Base-by-base conservation (phyloP, 2,888 invertebrate species). In the Tridacna crocea region DNA sequence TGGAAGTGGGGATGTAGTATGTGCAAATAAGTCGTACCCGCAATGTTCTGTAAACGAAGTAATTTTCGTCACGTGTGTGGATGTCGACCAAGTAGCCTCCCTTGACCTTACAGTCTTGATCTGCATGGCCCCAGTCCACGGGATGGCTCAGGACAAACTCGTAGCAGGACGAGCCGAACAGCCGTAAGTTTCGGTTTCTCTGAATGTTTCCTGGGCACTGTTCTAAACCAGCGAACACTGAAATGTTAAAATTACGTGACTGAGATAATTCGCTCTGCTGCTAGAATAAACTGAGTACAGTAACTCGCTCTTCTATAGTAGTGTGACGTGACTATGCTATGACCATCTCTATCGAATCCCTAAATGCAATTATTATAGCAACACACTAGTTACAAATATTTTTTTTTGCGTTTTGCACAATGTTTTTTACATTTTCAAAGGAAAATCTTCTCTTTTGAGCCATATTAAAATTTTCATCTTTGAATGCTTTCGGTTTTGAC, bases 41-140 rank as follows among this genome's bases (percentile, higher is more conserved):
- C 3, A 81, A 48, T 17, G 68, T 81, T 51, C 79, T 76, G 61
- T 66, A 84, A 10, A 84, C 36, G 66, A 84, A 84, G 11, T 66
- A 61, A 47, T 84, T 72, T 46, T 84, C 83, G 12, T 48, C 55
- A 10, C 24, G 0, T 0, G 78, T 61, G 48, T 80, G 75, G 6
- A 84, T 80, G 48, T 80, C 72, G 0, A 79, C 70, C 13, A 84
- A 75, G 48, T 60, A 60, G 17, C 85, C 85, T 46, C 75, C 68
- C 51, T 73, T 73, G 0, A 12, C 24, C 46, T 36, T 63, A 63
- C 85, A 85, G 58, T 82, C 76, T 6, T 17, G 10, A n/a, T 85
- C 51, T 0, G 85, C 85, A 46, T 80, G 75, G 60, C 46, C n/a
- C 85, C 85, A 85, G 60, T 75, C 76, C 11, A 72, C 80, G 8